Conservation (phyloP, 2,113 vertebrate genomes). For the Hipposideros armiger region DNA sequence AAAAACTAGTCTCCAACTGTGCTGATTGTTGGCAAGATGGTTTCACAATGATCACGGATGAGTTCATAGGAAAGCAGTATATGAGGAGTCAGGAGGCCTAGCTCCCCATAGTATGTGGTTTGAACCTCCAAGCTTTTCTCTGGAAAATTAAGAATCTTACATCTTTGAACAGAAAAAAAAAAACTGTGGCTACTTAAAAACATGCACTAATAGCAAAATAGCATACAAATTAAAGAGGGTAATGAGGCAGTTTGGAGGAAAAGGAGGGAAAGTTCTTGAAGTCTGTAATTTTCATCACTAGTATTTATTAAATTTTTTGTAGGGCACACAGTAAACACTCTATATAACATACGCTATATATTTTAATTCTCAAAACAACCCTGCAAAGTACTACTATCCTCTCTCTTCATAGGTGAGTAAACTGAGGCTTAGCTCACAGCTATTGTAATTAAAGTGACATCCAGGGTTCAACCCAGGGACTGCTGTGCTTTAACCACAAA, state of each 20-base stretch:
- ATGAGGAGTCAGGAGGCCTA: too few relatives aligned
- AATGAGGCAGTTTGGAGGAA: background rate
- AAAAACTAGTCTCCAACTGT: slow-evolving; percentile 56
- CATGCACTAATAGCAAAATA: slow-evolving; percentile 7
- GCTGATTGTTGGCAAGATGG: background rate
- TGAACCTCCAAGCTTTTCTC: background rate
- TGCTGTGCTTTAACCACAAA: background rate
- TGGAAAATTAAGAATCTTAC: background rate
- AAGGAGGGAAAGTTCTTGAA: background rate
- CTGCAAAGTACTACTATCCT: background rate
- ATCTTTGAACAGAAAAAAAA: background rate
- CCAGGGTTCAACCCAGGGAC: background rate
- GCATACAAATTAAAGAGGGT: background rate
- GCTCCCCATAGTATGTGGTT: background rate
- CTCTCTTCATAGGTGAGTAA: background rate
- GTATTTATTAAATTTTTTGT: background rate
- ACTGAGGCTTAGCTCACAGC: background rate
- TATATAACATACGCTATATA: background rate
- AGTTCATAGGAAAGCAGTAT: background rate
- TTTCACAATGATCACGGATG: background rate
- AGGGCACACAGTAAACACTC: background rate
- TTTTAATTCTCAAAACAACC: background rate
- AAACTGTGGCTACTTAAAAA: background rate
- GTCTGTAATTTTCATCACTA: background rate
- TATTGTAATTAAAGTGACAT: background rate